Conservation (phyloP, 2,797 vertebrate species). For the Mallotus villosus region DNA sequence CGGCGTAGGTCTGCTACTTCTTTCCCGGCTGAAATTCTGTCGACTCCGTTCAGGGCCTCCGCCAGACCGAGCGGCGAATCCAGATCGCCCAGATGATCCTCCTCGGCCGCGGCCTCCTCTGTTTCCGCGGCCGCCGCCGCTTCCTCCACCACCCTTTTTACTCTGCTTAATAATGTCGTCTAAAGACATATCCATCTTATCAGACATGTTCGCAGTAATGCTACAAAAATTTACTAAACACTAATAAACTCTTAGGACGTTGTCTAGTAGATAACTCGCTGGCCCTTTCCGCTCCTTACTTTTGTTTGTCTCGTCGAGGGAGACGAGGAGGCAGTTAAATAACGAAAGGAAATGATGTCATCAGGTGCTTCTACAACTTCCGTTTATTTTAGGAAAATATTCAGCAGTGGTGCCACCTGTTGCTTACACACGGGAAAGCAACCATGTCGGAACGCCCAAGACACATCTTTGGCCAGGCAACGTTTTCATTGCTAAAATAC, state of each 20-base stretch:
- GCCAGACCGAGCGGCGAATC: constrained; percentile 73
- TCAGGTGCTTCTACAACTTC: constrained; percentile 8
- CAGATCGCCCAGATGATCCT: constrained; percentile 60
- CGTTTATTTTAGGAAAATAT: neutral
- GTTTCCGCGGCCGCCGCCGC: constrained; percentile 64
- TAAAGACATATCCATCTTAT: constrained; percentile 93
- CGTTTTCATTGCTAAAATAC: neutral
- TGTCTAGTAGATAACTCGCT: neutral
- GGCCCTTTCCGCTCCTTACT: neutral
- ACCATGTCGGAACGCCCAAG: neutral
- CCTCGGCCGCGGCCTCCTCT: constrained; percentile 71
- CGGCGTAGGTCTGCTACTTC: constrained; percentile 80
- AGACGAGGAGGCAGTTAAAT: neutral
- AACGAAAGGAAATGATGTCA: neutral
- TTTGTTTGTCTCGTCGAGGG: neutral
- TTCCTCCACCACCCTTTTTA: constrained; percentile 79
- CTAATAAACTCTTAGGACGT: neutral
- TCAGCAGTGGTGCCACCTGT: neutral
- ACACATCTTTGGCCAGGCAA: neutral
- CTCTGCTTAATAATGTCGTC: constrained; percentile 92
- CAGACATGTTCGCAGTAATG: constrained; percentile 71
- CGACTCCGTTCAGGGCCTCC: constrained; percentile 66
- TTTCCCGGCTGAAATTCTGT: constrained; percentile 68
- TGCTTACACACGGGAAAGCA: neutral
- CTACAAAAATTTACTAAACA: neutral